A percentile compares a stretch with the other conserved stretches of the same genome.
Evolutionary conservation across 2,797 vertebrate genomes (phyloP).

Genomic region (Poecilia velifera): DNA sequence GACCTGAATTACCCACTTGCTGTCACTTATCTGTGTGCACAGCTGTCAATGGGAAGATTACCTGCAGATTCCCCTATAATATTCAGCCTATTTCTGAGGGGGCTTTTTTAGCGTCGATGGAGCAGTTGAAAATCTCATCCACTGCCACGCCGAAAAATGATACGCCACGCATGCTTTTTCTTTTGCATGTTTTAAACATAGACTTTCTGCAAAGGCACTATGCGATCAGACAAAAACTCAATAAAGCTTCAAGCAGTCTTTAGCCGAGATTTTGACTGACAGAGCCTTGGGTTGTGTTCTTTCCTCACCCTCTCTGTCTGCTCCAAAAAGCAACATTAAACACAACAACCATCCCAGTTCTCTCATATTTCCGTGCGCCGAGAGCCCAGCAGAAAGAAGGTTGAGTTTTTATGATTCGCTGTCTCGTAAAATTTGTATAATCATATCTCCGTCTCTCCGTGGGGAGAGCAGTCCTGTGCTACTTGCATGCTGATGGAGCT

Average conservation of each 20-base stretch:
- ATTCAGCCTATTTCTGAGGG: conserved; percentile 23
- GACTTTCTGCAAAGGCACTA: conserved; percentile 48
- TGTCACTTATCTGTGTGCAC: conserved; percentile 25
- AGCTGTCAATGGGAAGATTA: conserved; percentile 36
- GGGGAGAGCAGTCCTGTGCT: conserved; percentile 29
- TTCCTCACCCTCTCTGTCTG: conserved; percentile 50
- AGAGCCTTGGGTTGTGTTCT: conserved; percentile 45
- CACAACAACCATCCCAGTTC: conserved; percentile 39
- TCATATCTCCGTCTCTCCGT: conserved; percentile 46
- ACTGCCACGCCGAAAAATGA: conserved; percentile 24
- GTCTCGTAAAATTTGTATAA: conserved; percentile 67
- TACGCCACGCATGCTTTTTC: conserved; percentile 43
- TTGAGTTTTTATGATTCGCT: conserved; percentile 50
- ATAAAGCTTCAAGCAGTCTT: conserved; percentile 67
- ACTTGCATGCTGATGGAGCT: conserved; percentile 39
- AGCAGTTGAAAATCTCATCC: conserved; percentile 54
- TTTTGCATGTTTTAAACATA: conserved; percentile 20
- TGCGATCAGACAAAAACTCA: conserved; percentile 62
- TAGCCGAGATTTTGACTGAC: conserved; percentile 70
- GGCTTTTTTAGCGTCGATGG: conserved; percentile 27
- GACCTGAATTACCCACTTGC: conserved; percentile 33
- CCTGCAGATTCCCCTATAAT: conserved; percentile 15
- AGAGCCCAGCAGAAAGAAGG: conserved; percentile 54
- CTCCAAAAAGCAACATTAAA: conserved; percentile 72
- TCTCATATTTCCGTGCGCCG: conserved; percentile 60